Percentiles rank a stretch among this genome's conserved stretches.
phyloP scores from a whole-genome alignment of 92 coral and sea anemone species.

The Palythoa grandis region DNA sequence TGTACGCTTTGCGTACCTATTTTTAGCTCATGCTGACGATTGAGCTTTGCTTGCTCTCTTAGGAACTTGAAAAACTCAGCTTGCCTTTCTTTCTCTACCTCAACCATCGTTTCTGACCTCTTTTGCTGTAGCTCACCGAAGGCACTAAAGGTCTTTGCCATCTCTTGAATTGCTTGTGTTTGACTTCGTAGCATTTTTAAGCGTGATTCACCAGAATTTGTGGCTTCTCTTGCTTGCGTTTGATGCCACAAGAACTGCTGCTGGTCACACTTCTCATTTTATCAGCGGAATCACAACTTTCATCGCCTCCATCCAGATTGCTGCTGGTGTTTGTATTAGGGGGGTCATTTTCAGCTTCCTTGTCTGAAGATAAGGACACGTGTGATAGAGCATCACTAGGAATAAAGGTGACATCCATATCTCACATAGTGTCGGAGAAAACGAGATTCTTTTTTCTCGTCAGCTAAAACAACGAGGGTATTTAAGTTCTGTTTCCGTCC shows the following conservation, averaged over 20 bases:
- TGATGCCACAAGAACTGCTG: slow-evolving; percentile 51
- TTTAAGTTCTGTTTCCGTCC: too few relatives aligned
- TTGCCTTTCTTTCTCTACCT: slow-evolving; percentile 54
- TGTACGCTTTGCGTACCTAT: too few relatives aligned
- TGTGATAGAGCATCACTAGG: slow-evolving; percentile 47
- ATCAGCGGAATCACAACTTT: slow-evolving; percentile 34
- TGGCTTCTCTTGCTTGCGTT: slow-evolving; percentile 37
- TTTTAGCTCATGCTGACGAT: slow-evolving; percentile 53
- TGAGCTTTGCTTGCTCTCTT: slow-evolving; percentile 58
- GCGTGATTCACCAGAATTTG: slow-evolving; percentile 44
- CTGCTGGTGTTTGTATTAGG: slow-evolving; percentile 35
- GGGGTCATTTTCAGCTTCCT: too few relatives aligned
- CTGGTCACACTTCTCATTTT: slow-evolving; percentile 15
- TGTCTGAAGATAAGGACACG: slow-evolving; percentile 47
- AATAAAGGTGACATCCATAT: too few relatives aligned
- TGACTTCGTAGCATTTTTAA: slow-evolving; percentile 46
- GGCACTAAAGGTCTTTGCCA: slow-evolving; percentile 56
- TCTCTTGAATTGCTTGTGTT: slow-evolving; percentile 60
- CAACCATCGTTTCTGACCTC: slow-evolving; percentile 38
- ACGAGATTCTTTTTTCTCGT: too few relatives aligned
- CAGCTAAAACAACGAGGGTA: too few relatives aligned
- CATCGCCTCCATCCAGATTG: slow-evolving; percentile 39
- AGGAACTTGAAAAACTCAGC: slow-evolving; percentile 48
- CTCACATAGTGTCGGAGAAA: too few relatives aligned
- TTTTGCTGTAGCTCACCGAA: slow-evolving; percentile 47